phyloP scores from a whole-genome alignment of 2,888 invertebrate genomes.

The Isotomurus palustris region DNA sequence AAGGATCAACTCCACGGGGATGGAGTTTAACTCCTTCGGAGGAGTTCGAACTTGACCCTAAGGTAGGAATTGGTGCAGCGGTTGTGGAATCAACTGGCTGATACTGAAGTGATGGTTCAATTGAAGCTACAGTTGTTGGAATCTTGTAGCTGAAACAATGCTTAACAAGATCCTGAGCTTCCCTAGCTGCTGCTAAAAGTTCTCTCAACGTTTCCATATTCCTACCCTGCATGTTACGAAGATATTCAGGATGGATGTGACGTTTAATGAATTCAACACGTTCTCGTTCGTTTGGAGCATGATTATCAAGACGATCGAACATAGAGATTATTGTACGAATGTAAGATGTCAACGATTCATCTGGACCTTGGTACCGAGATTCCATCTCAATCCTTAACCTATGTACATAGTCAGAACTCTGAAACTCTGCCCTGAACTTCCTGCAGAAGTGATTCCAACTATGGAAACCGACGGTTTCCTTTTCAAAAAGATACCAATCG shows the following conservation, averaged over 20 bases:
- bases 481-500: slow-evolving; percentile 11
- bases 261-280: slow-evolving; percentile 1
- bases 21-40: too few relatives aligned
- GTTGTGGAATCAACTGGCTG: too few relatives aligned
- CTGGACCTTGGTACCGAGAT: slow-evolving; percentile 3
- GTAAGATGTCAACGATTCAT: slow-evolving; percentile 3
- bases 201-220: slow-evolving; percentile 5
- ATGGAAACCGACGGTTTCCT: background rate
- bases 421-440: slow-evolving; percentile 7
- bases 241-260: slow-evolving; percentile 17
- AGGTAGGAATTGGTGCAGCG: too few relatives aligned
- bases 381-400: slow-evolving; percentile 12
- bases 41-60: too few relatives aligned
- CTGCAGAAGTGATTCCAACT: slow-evolving; percentile 16
- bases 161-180: slow-evolving; percentile 16
- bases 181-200: slow-evolving; percentile 1
- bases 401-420: slow-evolving; percentile 1
- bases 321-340: slow-evolving; percentile 17
- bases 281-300: slow-evolving; percentile 2
- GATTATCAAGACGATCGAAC: slow-evolving; percentile 13
- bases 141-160: background rate
- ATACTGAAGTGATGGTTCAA: slow-evolving; percentile 13
- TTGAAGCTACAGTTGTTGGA: background rate
- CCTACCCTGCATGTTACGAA: slow-evolving; percentile 12
- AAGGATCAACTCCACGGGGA: background rate